Evolutionary conservation across 1,140 invertebrate species (phyloP).

Genomic region (Drosophila parvula): DNA sequence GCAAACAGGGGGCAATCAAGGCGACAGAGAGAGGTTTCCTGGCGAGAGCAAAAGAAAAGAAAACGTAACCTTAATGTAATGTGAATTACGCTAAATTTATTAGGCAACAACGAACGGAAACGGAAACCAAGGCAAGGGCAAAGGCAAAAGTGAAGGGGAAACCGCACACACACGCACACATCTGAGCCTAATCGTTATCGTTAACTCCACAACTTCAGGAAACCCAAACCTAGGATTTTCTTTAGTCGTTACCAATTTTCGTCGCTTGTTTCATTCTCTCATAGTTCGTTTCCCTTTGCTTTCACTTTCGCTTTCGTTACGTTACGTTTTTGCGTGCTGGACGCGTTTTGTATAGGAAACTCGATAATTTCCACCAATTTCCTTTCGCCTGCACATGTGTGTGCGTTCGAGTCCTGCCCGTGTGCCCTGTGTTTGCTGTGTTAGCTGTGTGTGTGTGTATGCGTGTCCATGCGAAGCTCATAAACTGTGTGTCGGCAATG

Average conservation of each 20-base stretch:
- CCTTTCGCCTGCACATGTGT: slow-evolving; percentile 46
- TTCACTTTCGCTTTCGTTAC: slow-evolving; percentile 21
- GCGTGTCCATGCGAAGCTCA: slow-evolving; percentile 47
- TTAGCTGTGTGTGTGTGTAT: slow-evolving; percentile 13
- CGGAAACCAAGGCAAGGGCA: slow-evolving; percentile 47
- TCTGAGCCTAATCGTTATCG: slow-evolving; percentile 60
- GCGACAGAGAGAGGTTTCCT: slow-evolving; percentile 20
- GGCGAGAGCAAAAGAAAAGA: slow-evolving; percentile 39
- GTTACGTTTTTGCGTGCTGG: slow-evolving; percentile 70
- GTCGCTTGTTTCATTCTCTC: slow-evolving; percentile 36
- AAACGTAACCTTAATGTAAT: slow-evolving; percentile 69
- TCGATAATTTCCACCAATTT: slow-evolving; percentile 82
- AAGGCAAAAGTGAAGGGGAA: slow-evolving; percentile 2
- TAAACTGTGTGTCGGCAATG: slow-evolving; percentile 66
- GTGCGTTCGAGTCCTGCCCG: slow-evolving; percentile 7
- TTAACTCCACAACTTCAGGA: slow-evolving; percentile 40
- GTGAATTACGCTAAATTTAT: slow-evolving; percentile 80
- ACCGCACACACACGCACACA: slow-evolving; percentile 6
- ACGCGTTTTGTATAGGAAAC: slow-evolving; percentile 81
- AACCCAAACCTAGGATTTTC: slow-evolving; percentile 14
- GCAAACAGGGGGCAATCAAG: slow-evolving; percentile 32
- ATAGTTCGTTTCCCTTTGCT: slow-evolving; percentile 32
- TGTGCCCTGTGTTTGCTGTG: not conserved
- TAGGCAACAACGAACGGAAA: slow-evolving; percentile 61
- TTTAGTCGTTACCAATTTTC: slow-evolving; percentile 37